Evolutionary conservation across 2,797 vertebrate species (phyloP), one percentile per base, ranked within the genome.

Genomic region (Acipenser transmontanus): DNA sequence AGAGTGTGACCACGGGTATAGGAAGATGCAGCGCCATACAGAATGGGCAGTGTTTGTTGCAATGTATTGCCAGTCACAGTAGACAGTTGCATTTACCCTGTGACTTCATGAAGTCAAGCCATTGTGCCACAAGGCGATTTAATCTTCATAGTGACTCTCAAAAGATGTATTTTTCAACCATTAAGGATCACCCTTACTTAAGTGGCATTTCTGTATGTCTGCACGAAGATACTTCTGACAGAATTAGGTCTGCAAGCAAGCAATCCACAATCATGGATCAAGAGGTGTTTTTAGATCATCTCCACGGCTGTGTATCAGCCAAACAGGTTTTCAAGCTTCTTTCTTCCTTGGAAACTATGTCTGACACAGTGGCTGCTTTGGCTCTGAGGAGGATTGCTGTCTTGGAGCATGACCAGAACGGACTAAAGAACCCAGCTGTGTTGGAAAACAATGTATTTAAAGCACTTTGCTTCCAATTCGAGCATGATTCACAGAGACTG

Each of bases 311-410:
- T 69, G 70, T 68, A 20, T 88, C 91, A 0, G 87, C 88, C 0
- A 49, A 73, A 47, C 87, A 95, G 64, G 84, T 98, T 56, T 78
- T 96, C 61, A 68, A 69, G 7, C 87, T 93, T 59, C 20, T 97
- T 62, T 72, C 67, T 50, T 81, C 91, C 0, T 49, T 84, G 63
- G 78, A 82, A 17, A 62, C 77, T 6, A 67, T 94, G 74, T 87
- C 92, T 0, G 92, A 89, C 68, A 73, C 67, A 50, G 82, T 91
- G 86, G 92, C 90, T 0, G 89, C 90, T 0, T 83, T 81, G 9
- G 89, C 83, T 1, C 81, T 98, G 13, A 89, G 88, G 61, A 85
- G 84, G 12, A 82, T 98, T 65, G 93, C 91, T 7, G 90, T 96
- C 71, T 50, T 95, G 71, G 93, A 91, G 71, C 76, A 73, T 67